Conservation (phyloP, 2,797 vertebrate genomes). For the Phrynocephalus vlangalii region DNA sequence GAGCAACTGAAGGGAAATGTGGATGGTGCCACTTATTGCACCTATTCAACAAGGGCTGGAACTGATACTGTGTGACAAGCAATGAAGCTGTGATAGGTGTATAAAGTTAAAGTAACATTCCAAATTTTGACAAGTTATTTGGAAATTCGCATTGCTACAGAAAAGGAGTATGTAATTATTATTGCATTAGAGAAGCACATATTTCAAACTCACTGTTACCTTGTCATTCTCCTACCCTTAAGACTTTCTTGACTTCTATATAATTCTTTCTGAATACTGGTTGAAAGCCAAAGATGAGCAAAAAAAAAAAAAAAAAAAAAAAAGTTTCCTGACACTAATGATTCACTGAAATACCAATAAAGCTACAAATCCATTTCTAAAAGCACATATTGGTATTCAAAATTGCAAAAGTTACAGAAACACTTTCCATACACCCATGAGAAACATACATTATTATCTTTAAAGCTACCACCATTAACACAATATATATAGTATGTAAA, state of each 20-base stretch:
- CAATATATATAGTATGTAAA: not conserved
- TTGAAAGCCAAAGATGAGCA: not conserved
- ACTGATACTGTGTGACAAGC: not conserved
- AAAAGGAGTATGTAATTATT: slow-evolving; percentile 19
- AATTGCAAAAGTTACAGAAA: not conserved
- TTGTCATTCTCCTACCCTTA: not conserved
- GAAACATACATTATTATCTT: not conserved
- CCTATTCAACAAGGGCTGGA: not conserved
- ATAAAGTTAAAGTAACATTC: slow-evolving; percentile 20
- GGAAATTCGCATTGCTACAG: slow-evolving; percentile 8
- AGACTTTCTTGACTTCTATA: not conserved
- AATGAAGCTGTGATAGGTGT: not conserved
- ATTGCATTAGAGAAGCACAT: slow-evolving; percentile 20
- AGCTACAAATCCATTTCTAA: not conserved
- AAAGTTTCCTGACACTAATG: not conserved
- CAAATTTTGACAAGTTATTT: slow-evolving; percentile 9
- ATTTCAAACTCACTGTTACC: slow-evolving; percentile 19
- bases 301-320: not conserved
- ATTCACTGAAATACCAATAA: not conserved
- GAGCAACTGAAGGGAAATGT: not conserved
- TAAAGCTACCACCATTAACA: not conserved
- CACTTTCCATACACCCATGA: not conserved
- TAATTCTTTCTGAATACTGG: not conserved
- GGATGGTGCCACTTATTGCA: not conserved
- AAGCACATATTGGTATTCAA: not conserved